Conservation (phyloP, 2,113 vertebrate genomes). For the Xiphias gladius region DNA sequence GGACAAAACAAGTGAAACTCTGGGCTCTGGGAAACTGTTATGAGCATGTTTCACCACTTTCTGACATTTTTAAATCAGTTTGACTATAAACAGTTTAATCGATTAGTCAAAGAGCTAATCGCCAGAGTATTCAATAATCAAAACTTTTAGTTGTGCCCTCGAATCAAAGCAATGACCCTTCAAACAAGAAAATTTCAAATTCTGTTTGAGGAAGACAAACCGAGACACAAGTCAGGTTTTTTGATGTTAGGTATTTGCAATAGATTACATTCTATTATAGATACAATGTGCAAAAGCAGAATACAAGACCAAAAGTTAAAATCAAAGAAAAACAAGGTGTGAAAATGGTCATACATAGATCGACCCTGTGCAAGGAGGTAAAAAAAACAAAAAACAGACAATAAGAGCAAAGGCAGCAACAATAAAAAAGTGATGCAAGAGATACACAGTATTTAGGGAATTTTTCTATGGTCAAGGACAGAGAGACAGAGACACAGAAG, state of each 20-base stretch:
- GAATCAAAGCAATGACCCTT: neutral
- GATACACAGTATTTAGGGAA: neutral
- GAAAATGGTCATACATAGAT: neutral
- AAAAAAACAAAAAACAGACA: neutral
- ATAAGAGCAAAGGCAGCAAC: neutral
- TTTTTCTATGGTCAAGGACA: neutral
- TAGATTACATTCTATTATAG: neutral
- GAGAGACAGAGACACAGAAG: constrained; percentile 26
- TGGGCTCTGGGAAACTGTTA: neutral
- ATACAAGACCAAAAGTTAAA: neutral
- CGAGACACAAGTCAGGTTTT: neutral
- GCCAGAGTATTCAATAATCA: neutral
- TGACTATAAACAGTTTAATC: neutral
- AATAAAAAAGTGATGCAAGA: neutral
- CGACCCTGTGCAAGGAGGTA: neutral
- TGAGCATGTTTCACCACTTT: neutral
- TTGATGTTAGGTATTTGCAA: neutral
- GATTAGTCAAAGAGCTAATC: neutral
- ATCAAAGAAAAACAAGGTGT: neutral
- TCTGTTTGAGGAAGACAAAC: neutral
- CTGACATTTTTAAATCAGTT: neutral
- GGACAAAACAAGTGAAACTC: neutral
- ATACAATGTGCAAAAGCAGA: neutral
- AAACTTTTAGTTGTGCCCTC: neutral
- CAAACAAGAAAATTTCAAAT: neutral